Evolutionary conservation across 2,797 vertebrate genomes (phyloP).

Genomic region (Monodelphis domestica): DNA sequence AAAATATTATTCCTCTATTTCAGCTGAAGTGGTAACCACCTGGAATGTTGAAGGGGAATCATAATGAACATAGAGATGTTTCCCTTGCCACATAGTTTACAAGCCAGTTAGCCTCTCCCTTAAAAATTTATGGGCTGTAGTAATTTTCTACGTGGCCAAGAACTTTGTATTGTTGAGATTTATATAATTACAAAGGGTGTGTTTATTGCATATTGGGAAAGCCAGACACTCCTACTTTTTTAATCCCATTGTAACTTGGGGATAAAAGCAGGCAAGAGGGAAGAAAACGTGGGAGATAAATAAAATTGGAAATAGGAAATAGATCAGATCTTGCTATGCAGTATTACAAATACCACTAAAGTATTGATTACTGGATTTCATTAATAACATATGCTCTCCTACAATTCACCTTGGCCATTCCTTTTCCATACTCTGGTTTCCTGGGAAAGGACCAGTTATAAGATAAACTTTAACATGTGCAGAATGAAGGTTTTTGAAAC

Average conservation of each 20-base stretch:
- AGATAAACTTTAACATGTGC: slow-evolving; percentile 44
- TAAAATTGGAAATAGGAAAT: slow-evolving; percentile 33
- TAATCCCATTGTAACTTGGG: not conserved
- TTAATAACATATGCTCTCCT: slow-evolving; percentile 23
- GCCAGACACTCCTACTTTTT: not conserved
- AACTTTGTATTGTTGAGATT: slow-evolving; percentile 1
- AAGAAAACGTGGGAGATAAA: not conserved
- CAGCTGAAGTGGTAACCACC: slow-evolving; percentile 27
- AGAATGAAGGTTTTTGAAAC: slow-evolving; percentile 3
- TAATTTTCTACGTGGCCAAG: slow-evolving; percentile 17
- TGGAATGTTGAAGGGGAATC: slow-evolving; percentile 21
- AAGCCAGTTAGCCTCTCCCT: slow-evolving; percentile 12
- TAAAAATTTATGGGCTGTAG: slow-evolving; percentile 31
- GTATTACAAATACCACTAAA: slow-evolving; percentile 8
- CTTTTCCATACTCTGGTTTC: slow-evolving; percentile 15
- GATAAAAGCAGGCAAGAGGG: not conserved
- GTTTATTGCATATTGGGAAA: slow-evolving; percentile 17
- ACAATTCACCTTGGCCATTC: slow-evolving; percentile 31
- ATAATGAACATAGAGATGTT: not conserved
- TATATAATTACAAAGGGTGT: not conserved
- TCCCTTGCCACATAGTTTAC: not conserved
- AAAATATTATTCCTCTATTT: slow-evolving; percentile 10
- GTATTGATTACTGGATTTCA: slow-evolving; percentile 44
- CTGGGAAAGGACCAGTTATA: slow-evolving; percentile 13
- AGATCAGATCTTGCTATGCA: slow-evolving; percentile 14